Percentiles rank a stretch among this genome's conserved stretches.
Evolutionary conservation across 2,888 invertebrate genomes (phyloP).

Genomic region (Ellobium chinense): DNA sequence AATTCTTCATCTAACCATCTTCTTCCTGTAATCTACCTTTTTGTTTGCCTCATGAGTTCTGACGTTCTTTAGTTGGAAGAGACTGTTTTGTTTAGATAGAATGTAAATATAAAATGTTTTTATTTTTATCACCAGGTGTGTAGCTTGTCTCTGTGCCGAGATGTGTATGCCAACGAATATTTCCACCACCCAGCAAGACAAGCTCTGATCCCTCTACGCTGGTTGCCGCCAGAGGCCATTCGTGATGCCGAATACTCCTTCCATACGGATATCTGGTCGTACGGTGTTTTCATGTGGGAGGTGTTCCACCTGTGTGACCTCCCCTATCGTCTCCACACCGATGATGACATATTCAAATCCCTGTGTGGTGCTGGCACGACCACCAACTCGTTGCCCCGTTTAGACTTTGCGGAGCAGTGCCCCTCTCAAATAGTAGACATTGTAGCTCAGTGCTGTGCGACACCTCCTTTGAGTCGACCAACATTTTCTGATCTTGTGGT

Average conservation of each 20-base stretch:
- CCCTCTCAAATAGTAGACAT: constrained; percentile 38
- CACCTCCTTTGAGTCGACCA: constrained; percentile 19
- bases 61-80: too few relatives aligned
- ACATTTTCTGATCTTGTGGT: constrained; percentile 45
- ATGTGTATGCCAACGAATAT: constrained; percentile 93
- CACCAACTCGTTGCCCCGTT: constrained; percentile 1
- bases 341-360: constrained; percentile 84
- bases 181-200: constrained; percentile 82
- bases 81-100: too few relatives aligned
- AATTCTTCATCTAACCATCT: too few relatives aligned
- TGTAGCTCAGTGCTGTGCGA: constrained; percentile 38
- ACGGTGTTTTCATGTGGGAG: constrained; percentile 94
- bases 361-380: constrained; percentile 61
- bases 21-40: too few relatives aligned
- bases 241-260: constrained; percentile 84
- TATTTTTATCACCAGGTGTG: too few relatives aligned
- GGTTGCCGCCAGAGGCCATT: constrained; percentile 93
- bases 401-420: constrained; percentile 46
- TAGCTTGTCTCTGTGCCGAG: constrained; percentile 88
- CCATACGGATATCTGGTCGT: constrained; percentile 95
- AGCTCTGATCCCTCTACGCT: constrained; percentile 90
- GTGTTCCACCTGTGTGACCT: constrained; percentile 89
- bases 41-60: too few relatives aligned
- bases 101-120: too few relatives aligned
- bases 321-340: constrained; percentile 87